Evolutionary conservation across 2,888 invertebrate species (phyloP), one percentile per base, ranked within the genome.

Genomic region (Thereva unica): DNA sequence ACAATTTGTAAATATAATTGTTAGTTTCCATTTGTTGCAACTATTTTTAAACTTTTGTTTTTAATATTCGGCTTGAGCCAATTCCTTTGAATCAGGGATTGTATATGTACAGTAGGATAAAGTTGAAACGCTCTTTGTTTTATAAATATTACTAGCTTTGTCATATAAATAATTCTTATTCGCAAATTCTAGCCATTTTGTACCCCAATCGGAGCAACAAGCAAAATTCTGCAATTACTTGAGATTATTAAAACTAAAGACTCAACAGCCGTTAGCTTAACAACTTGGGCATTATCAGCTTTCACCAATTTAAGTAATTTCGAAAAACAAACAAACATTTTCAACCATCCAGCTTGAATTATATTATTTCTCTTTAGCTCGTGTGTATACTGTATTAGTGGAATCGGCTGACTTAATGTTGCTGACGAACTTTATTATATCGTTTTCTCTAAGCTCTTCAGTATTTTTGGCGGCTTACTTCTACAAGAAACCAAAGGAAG

Each of bases 221-320:
- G 93, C 68, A 94, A 93, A 83, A 83, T 91, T 3, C 85, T 90
- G 10, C 93, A 93, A 76, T 83, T 94, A 35, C 77, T 87, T 66
- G 89, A 90, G 67, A 93, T 94, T 71, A 74, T 91, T 23, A 83
- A 83, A 66, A 84, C 86, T 2, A 86, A 85, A 75, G 89, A 91
- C 77, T 88, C 93, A 2, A 88, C 89, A 72, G 88, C 90, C 0
- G 86, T 93, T 0, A 92, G 93, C 55, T 81, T 90, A 10, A 82
- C 88, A 4, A 92, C 93, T 3, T 93, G 93, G 93, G 83, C 87
- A 40, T 88, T 94, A 68, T 93, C 93, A 23, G 86, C 91, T 9
- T 85, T 89, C 71, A 92, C 93, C 6, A 93, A 93, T 78, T 80
- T 89, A 66, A 88, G 93, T 93, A 83, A 86, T 89, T 86, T 64